Base-by-base conservation (phyloP, 2,113 vertebrate genomes). In the Zingel zingel region DNA sequence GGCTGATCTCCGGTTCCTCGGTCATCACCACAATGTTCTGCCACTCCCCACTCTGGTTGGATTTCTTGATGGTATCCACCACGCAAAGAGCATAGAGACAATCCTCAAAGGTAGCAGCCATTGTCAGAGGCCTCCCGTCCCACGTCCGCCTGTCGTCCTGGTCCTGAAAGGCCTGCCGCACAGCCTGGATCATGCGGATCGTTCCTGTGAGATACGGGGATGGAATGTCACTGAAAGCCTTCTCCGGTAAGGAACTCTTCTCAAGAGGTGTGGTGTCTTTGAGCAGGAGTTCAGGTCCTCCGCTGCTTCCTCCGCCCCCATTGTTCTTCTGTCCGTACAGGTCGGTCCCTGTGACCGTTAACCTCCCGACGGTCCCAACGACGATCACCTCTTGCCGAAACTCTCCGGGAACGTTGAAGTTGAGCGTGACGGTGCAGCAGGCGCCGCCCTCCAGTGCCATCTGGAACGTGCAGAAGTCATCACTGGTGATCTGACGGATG, bases 101-200 rank as follows among this genome's bases (percentile, higher is more conserved):
- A 91, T 99, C 98, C 0, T 99, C 98, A 59, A 99, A 99, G n/a
- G 98, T 99, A 82, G 98, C 98, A 0, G 98, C 98, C 98, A 99
- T 99, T 0, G 98, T 99, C 50, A 99, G 96, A 1, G 98, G 98
- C 93, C 96, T 95, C 0, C 97, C 97, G 0, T 99, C 98, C 98
- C 98, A 99, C 2, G 98, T 99, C 89, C 98, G 95, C 58, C 97
- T 91, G 92, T 99, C 98, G 0, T 99, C 98, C 92, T 99, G 98
- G 92, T 97, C 97, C 94, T 99, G 95, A 84, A 99, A 99, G 21
- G 98, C 98, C 90, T 97, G 96, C 54, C 97, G 96, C 74, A 99
- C 97, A 0, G 98, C 98, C 93, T 99, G 98, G 86, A 99, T 97
- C 98, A 99, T 99, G 93, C 97, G 96, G 92, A 99, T 97, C 16